These are phyloP conservation scores for Pampusana beccarii DNA, from an alignment of 2,113 vertebrate species.

Conservation along the genomic window DNA sequence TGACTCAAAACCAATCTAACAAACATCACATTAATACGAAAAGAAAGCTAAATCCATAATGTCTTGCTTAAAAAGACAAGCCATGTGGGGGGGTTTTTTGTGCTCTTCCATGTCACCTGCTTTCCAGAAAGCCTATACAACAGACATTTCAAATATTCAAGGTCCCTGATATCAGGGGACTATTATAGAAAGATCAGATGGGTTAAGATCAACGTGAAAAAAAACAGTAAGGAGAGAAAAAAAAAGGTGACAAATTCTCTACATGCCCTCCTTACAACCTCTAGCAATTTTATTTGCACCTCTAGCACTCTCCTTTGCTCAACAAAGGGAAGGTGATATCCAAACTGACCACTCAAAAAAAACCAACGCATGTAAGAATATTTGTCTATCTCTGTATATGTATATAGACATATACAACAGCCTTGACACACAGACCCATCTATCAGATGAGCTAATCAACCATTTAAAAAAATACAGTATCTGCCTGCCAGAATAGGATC, in stretches of 20 bases:
- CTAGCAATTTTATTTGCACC: neutral
- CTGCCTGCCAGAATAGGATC: neutral
- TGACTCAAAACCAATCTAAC: neutral
- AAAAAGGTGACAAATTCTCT: neutral
- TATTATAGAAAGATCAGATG: neutral
- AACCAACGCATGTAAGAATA: fast-evolving
- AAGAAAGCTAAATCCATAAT: neutral
- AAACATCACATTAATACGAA: neutral
- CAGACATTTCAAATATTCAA: neutral
- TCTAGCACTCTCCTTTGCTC: neutral
- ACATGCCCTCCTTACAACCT: neutral
- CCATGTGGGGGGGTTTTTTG: neutral
- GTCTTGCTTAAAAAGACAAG: neutral
- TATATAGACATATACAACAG: neutral
- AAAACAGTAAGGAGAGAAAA: fast-evolving
- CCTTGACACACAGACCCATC: neutral
- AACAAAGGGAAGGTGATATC: neutral
- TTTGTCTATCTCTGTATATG: neutral
- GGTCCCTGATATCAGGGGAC: neutral
- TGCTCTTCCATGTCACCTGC: neutral
- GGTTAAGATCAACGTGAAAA: neutral
- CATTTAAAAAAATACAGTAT: neutral
- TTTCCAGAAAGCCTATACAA: neutral
- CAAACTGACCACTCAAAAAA: neutral
- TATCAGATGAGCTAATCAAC: neutral